Evolutionary conservation across 2,797 vertebrate species (phyloP), one percentile per base, ranked within the genome.

Genomic region (Huso huso): DNA sequence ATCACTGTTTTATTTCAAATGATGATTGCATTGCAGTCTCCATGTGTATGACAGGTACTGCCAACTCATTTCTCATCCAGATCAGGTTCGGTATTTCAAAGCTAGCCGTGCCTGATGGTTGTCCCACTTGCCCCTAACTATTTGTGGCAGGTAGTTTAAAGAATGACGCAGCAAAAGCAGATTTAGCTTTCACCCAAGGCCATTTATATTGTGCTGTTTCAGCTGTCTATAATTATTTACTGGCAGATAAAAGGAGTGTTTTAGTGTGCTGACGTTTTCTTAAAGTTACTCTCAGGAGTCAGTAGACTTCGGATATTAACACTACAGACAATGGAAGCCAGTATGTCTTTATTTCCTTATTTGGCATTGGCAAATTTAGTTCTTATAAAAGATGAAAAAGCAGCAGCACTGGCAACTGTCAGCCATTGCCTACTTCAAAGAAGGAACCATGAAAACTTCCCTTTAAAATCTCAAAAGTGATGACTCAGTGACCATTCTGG

Each of bases 231-330:
- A 58, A n/a, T 58, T 12, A 77, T 79, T 79, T 77, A 76, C 23
- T 37, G 23, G 23, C 71, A 74, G 76, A 72, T 67, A 74, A 71
- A 72, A 74, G 72, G 74, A 76, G 75, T 77, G 23, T 37, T 37
- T 37, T 73, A 77, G 67, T 57, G 3, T 69, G 15, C 62, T 76
- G 76, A 76, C 73, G 74, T 70, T 76, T 79, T 77, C 74, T 77
- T 74, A 75, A 76, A 73, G 72, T 37, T 37, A 73, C 74, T 77
- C 74, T 76, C 68, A 2, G 4, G 23, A 37, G 4, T 37, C 23
- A 37, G 2, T 4, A 37, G 23, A 37, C 23, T 37, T 37, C 2
- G 23, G 23, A 3, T 37, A 37, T 37, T 37, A 37, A 37, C 23
- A 37, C 23, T 37, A 37, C 23, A 37, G 23, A 37, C 23, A 37